These are phyloP conservation scores for Drosophila nr. medialis DNA, from an alignment of 2,888 invertebrate species.

Conservation along the genomic window DNA sequence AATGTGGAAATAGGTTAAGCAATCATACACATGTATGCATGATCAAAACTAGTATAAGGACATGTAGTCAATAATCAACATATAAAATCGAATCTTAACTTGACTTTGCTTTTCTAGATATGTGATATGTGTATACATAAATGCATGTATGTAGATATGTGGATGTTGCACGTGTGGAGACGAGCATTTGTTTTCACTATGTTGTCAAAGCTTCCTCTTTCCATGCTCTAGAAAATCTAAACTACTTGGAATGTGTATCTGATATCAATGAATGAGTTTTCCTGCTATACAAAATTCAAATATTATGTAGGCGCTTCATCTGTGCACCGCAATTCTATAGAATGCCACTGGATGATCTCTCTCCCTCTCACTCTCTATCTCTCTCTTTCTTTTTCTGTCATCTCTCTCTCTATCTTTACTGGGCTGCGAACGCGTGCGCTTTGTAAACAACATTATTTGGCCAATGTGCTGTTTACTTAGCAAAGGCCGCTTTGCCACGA, in stretches of 20 bases:
- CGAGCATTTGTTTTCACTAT: background rate
- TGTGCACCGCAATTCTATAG: slow-evolving; percentile 21
- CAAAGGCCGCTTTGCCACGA: slow-evolving; percentile 33
- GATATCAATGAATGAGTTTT: slow-evolving; percentile 30
- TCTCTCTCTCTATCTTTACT: background rate
- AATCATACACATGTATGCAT: background rate
- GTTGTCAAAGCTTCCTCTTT: background rate
- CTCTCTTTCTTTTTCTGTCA: background rate
- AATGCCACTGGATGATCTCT: slow-evolving; percentile 26
- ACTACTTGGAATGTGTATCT: slow-evolving; percentile 19
- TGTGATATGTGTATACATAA: background rate
- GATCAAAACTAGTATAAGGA: background rate
- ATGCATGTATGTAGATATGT: background rate
- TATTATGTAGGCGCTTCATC: background rate
- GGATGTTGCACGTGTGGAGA: background rate
- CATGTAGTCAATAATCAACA: too few species aligned
- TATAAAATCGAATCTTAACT: background rate
- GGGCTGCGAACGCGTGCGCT: slow-evolving; percentile 18
- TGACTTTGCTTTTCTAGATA: background rate
- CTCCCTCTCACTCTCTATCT: background rate
- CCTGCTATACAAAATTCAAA: background rate
- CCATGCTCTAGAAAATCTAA: background rate
- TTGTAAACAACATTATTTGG: slow-evolving; percentile 27
- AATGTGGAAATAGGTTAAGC: slow-evolving; percentile 1
- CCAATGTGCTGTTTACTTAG: slow-evolving; percentile 28